Conservation (phyloP, 1,140 invertebrate species). For the Rhyzopertha dominica region DNA sequence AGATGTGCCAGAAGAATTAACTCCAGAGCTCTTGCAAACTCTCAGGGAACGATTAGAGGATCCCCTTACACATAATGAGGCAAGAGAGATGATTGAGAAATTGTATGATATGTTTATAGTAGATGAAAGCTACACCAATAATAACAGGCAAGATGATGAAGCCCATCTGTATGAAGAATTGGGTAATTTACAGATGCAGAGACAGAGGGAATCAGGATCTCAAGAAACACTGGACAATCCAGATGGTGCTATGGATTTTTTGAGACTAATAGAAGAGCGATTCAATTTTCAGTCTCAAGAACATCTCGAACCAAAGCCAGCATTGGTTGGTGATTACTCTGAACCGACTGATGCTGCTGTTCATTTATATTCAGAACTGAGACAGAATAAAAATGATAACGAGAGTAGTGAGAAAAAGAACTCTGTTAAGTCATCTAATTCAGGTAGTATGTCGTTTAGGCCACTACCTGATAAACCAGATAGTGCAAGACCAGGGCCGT, state of each 20-base stretch:
- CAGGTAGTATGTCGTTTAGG: conserved; percentile 58
- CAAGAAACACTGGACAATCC: conserved; percentile 32
- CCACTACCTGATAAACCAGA: conserved; percentile 63
- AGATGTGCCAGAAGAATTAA: conserved; percentile 68
- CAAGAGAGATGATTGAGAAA: conserved; percentile 71
- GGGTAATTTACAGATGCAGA: conserved; percentile 47
- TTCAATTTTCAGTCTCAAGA: conserved; percentile 48
- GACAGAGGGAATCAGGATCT: conserved; percentile 45
- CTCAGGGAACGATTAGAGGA: conserved; percentile 64
- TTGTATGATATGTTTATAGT: conserved; percentile 73
- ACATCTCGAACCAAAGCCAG: conserved; percentile 50
- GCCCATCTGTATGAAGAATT: conserved; percentile 61
- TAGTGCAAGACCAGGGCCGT: too few species aligned
- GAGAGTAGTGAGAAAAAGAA: conserved; percentile 43
- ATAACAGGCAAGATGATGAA: conserved; percentile 51
- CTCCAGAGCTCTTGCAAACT: conserved; percentile 64
- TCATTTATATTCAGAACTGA: conserved; percentile 68
- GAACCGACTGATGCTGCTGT: conserved; percentile 63
- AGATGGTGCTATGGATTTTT: conserved; percentile 31
- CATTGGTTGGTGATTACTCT: conserved; percentile 63
- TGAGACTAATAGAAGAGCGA: conserved; percentile 40
- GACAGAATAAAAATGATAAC: conserved; percentile 45
- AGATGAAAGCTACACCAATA: conserved; percentile 63
- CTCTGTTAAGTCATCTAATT: conserved; percentile 47
- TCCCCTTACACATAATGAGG: conserved; percentile 67